Conservation (phyloP, 2,888 invertebrate species). For the Andrena bicolor region DNA sequence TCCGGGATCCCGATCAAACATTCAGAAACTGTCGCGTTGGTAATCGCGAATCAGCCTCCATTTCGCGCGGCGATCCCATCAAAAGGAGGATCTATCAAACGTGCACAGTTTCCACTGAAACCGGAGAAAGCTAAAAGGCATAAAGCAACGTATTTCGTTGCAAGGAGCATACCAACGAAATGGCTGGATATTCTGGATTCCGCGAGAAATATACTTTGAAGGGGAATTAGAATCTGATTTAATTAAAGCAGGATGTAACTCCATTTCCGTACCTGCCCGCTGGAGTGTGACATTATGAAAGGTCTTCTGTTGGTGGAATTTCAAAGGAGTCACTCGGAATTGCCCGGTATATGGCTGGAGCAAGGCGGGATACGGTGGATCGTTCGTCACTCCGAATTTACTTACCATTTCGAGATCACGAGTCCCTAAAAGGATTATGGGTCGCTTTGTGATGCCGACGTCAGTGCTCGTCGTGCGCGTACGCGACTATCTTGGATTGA, state of each 20-base stretch:
- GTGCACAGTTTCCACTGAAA: neutral
- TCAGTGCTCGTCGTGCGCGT: neutral
- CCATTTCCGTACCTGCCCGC: neutral
- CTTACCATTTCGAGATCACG: constrained; percentile 38
- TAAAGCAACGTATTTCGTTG: neutral
- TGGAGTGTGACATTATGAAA: neutral
- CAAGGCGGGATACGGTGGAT: constrained; percentile 5
- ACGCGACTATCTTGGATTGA: constrained; percentile 1
- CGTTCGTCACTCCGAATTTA: constrained; percentile 50
- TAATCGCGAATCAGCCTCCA: neutral
- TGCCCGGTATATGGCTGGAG: constrained; percentile 16
- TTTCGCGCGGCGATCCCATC: neutral
- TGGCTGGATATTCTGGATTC: neutral
- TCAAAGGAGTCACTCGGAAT: constrained; percentile 1
- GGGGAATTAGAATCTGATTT: neutral
- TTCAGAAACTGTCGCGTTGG: neutral
- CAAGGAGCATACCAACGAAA: neutral
- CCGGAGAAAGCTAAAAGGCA: neutral
- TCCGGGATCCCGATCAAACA: neutral
- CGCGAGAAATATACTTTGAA: neutral
- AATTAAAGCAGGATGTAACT: neutral
- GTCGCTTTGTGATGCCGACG: constrained; percentile 51
- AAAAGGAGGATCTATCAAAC: too few relatives aligned
- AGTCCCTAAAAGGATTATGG: constrained; percentile 52
- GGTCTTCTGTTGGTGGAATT: neutral